phyloP scores from a whole-genome alignment of 1,140 invertebrate species.

The Orchestia grillus region DNA sequence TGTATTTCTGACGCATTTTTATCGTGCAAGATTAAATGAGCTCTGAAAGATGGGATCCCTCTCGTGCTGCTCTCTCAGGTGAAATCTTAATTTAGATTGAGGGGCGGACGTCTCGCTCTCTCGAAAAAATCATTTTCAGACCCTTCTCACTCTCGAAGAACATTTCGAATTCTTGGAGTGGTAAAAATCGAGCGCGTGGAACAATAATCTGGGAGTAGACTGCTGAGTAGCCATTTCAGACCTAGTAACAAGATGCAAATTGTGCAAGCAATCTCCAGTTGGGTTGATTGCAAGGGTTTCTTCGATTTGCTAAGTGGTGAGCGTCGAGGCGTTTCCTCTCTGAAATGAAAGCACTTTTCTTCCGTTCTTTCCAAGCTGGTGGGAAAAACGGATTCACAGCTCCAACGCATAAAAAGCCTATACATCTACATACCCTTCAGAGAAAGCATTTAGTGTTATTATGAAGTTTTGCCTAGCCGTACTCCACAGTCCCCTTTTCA shows the following conservation, averaged over 20 bases:
- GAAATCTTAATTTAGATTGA: neutral
- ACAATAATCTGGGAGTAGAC: neutral
- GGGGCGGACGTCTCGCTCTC: neutral
- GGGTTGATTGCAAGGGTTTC: neutral
- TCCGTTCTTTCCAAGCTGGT: too few species aligned
- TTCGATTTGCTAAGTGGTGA: neutral
- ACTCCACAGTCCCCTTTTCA: neutral
- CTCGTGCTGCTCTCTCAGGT: neutral
- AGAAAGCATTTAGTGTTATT: neutral
- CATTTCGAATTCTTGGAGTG: slow-evolving; percentile 10
- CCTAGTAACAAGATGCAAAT: neutral
- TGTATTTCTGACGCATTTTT: neutral
- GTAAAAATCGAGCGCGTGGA: neutral
- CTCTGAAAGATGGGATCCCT: slow-evolving; percentile 2
- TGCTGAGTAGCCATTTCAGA: neutral
- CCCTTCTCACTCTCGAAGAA: neutral
- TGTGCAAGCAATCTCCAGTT: neutral
- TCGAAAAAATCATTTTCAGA: slow-evolving; percentile 28
- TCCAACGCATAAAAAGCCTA: neutral
- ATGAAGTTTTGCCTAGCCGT: neutral
- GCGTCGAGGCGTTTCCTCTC: too few species aligned
- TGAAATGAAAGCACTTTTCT: neutral
- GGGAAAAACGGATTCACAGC: neutral
- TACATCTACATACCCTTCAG: neutral
- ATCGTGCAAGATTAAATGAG: neutral